Base-by-base conservation (phyloP, 2,113 vertebrate genomes). In the Triplophysa dalaica region DNA sequence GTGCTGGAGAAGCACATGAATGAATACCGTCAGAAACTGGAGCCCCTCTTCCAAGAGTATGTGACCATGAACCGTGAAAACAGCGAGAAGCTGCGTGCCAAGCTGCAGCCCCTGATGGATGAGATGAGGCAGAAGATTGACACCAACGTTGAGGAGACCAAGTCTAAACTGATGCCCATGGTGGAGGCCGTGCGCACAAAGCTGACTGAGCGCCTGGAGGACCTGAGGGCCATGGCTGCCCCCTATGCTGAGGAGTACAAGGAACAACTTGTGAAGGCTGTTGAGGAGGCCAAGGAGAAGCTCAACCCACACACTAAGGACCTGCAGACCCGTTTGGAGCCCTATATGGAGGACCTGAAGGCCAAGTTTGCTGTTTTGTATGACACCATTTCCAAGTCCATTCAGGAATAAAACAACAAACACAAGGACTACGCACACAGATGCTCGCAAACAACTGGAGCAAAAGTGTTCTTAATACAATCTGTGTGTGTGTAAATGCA, bases 61-160 rank as follows among this genome's bases (percentile, higher is more conserved):
- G 70, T 70, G 17, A 64, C 75, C 1, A 83, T 79, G 68, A 83
- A 91, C 85, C 84, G 70, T 0, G 77, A 74, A 3, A 84, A 89
- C 9, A 8, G 87, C 0, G 80, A 88, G 0, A 87, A 80, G 14
- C 85, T 95, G 86, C 87, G 77, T 54, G 77, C 41, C 64, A 90
- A 87, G 0, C 86, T 95, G 85, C 67, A 88, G 21, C 77, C 87
- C 2, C 72, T 87, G 0, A 14, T 89, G 0, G 74, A 88, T 11
- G 87, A 91, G 68, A 83, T 96, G 85, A 88, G 84, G 0, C 19
- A 82, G 78, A 90, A 86, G 0, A 58, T 95, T 61, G 85, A 77
- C 69, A 86, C 10, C 77, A 90, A 92, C 3, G 75, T 94, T 56
- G 93, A 94, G 76, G 89, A 90, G 0, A 93, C 95, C 88, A 90